phyloP scores from a whole-genome alignment of 2,888 invertebrate species.

The Blera fallax region DNA sequence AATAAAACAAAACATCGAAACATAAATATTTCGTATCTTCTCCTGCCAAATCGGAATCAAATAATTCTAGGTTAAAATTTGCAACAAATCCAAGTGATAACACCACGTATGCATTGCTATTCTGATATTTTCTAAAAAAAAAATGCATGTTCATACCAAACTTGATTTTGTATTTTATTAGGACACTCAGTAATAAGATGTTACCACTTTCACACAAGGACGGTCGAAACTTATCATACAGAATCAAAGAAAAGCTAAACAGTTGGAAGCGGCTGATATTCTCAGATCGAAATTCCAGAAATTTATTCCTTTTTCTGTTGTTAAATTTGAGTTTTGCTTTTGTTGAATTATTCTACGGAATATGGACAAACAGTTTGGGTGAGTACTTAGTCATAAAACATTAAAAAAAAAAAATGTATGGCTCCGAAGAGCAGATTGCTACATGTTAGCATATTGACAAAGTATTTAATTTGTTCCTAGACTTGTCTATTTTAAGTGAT shows the following conservation, averaged over 20 bases:
- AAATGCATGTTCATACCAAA: not conserved
- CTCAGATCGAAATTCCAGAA: constrained; percentile 95
- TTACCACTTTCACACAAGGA: constrained; percentile 89
- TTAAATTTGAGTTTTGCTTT: constrained; percentile 98
- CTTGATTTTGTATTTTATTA: constrained; percentile 4
- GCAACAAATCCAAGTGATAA: constrained; percentile 74
- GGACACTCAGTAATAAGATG: constrained; percentile 73
- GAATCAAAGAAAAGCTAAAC: constrained; percentile 88
- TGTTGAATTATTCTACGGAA: constrained; percentile 96
- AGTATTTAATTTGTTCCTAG: not conserved
- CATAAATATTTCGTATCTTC: not conserved
- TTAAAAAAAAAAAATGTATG: not conserved
- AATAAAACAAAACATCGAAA: not conserved
- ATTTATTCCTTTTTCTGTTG: constrained; percentile 94
- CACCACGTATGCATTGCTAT: constrained; percentile 79
- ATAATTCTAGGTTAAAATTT: constrained; percentile 47
- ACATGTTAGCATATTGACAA: not conserved
- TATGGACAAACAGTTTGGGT: constrained; percentile 94
- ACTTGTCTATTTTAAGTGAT: not conserved
- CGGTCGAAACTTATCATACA: constrained; percentile 85
- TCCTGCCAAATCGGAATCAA: constrained; percentile 41
- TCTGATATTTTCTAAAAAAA: constrained; percentile 36
- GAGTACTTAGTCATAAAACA: constrained; percentile 74
- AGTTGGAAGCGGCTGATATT: constrained; percentile 93
- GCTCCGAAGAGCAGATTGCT: not conserved